phyloP scores from a whole-genome alignment of 92 coral and sea anemone species.

The Desmophyllum pertusum region DNA sequence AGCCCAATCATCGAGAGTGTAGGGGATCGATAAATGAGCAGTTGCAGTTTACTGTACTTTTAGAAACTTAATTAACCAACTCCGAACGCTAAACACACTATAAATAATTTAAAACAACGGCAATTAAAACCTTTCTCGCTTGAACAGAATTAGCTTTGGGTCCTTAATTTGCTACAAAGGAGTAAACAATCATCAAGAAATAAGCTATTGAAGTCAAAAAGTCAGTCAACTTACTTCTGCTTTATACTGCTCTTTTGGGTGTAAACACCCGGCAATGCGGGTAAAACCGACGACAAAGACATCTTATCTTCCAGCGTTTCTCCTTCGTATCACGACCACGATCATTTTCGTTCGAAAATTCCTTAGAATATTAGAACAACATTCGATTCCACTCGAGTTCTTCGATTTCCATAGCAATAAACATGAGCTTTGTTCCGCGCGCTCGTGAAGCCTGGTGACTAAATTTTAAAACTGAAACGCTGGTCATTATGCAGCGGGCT shows the following conservation, averaged over 20 bases:
- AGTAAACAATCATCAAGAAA: not conserved
- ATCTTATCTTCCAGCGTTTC: not conserved
- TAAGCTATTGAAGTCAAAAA: not conserved
- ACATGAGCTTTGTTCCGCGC: not conserved
- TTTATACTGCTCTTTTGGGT: slow-evolving; percentile 19
- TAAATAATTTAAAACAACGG: too few relatives aligned
- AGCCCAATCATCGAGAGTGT: too few relatives aligned
- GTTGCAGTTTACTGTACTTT: too few relatives aligned
- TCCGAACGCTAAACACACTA: too few relatives aligned
- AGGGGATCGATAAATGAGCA: too few relatives aligned
- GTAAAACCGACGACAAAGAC: slow-evolving; percentile 40
- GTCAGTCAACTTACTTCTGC: slow-evolving; percentile 26
- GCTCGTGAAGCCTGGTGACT: slow-evolving; percentile 24
- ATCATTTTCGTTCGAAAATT: not conserved
- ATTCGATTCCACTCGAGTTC: not conserved
- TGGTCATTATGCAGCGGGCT: slow-evolving; percentile 27
- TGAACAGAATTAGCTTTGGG: not conserved
- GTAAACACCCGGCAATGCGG: slow-evolving; percentile 26
- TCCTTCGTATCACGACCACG: not conserved
- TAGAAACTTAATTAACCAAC: too few relatives aligned
- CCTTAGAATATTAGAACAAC: not conserved
- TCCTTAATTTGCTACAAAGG: not conserved
- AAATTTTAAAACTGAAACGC: slow-evolving; percentile 15
- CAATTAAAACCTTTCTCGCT: too few relatives aligned
- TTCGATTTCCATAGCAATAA: slow-evolving; percentile 41